Evolutionary conservation across 35 echinoderm and acorn worm species (phyloP), one percentile per base, ranked within the genome.

Genomic region (Anneissia japonica): DNA sequence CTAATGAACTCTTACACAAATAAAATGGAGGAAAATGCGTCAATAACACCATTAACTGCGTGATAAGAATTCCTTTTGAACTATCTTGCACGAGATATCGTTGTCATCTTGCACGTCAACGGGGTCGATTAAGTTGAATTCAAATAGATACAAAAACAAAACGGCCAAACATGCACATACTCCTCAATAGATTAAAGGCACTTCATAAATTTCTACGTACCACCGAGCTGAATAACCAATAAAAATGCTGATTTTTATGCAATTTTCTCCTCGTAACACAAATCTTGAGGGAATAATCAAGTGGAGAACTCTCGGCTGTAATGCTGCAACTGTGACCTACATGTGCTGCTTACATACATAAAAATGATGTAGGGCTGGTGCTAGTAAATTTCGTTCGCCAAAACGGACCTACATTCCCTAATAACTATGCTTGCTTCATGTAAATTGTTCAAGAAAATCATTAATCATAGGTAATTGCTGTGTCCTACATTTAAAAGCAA

Each of bases 231-330:
- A 64, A 64, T 64, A 64, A 64, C 51, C 51, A 64, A 64, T 64
- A 64, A 64, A 64, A 64, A 64, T 64, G 51, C 51, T 64, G 51
- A 64, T 64, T 64, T 64, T 64, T 64, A 64, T 64, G 51, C 21
- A 64, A 64, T 64, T 64, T 64, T 64, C 51, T 64, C 51, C 51
- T 64, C 51, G 51, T 64, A 64, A 64, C 51, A 64, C 51, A 64
- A 64, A 64, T 64, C 51, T 64, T 64, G 21, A 64, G 51, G 51
- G 51, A 64, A 64, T 64, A 64, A 64, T 64, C 51, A 64, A 64
- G 51, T 23, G 26, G 5, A 64, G 51, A 64, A 64, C 51, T 64
- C 51, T 64, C 5, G 26, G 51, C 51, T 19, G 5, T 64, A 64
- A 64, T 64, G 51, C 51, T 64, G 26, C 51, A 19, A 26, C 26